phyloP scores from a whole-genome alignment of 1,140 invertebrate genomes.

The Monochamus saltuarius region DNA sequence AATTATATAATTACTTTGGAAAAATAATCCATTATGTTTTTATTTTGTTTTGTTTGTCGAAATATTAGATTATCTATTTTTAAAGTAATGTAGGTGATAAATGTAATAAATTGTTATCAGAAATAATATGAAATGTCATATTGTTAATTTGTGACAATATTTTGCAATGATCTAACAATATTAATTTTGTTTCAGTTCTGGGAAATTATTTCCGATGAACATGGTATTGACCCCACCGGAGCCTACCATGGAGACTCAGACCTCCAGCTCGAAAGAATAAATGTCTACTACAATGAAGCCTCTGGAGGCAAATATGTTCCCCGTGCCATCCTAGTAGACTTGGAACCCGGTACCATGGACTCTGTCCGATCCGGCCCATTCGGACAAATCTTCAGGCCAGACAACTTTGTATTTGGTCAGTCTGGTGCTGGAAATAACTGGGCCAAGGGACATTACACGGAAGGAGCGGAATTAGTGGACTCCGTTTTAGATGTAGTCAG shows the following conservation, averaged over 20 bases:
- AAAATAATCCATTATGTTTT: neutral
- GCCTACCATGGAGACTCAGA: conserved; percentile 80
- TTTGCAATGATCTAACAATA: neutral
- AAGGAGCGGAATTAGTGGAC: conserved; percentile 74
- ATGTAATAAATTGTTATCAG: no score
- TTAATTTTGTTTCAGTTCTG: conserved; percentile 71
- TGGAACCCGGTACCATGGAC: conserved; percentile 95
- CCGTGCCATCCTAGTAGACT: conserved; percentile 84
- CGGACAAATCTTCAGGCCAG: conserved; percentile 79
- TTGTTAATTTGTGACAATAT: no score
- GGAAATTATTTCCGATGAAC: conserved; percentile 91
- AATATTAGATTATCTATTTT: no score
- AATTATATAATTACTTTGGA: neutral
- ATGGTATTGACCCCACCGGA: conserved; percentile 83
- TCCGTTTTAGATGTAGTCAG: conserved; percentile 77
- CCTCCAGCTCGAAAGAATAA: conserved; percentile 82
- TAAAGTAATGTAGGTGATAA: no score
- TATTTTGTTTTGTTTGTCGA: no score
- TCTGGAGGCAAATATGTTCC: conserved; percentile 89
- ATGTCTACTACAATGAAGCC: conserved; percentile 90
- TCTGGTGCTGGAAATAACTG: conserved; percentile 82
- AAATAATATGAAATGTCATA: no score
- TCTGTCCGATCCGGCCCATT: conserved; percentile 85
- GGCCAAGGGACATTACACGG: conserved; percentile 91
- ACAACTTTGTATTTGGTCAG: conserved; percentile 87